A percentile compares a stretch with the other conserved stretches of the same genome.
These are phyloP conservation scores for Dendrocopos noguchii DNA, from an alignment of 2,113 vertebrate genomes.

Conservation along the genomic window DNA sequence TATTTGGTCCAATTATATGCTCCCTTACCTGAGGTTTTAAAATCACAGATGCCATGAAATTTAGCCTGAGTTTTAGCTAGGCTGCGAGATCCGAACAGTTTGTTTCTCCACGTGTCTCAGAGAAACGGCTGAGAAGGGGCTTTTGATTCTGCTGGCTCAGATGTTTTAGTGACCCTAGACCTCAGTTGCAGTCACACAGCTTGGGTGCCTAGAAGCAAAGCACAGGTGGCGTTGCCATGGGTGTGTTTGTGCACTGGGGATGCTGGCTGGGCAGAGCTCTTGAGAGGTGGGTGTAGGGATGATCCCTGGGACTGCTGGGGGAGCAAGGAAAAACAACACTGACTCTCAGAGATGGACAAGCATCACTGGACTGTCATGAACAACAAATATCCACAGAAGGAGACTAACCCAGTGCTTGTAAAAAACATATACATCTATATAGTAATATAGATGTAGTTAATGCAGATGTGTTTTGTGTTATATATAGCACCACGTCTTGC, in stretches of 20 bases:
- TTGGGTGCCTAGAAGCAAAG: background rate
- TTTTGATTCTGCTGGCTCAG: background rate
- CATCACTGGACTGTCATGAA: background rate
- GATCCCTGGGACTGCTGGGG: background rate
- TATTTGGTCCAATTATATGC: background rate
- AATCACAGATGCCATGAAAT: accelerated
- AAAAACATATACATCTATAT: no score
- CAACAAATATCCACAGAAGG: background rate
- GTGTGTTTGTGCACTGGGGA: background rate
- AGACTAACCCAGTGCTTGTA: background rate
- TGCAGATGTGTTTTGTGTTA: background rate
- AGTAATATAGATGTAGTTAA: background rate
- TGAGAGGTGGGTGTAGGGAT: background rate
- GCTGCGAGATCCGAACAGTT: background rate
- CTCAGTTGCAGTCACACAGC: accelerated
- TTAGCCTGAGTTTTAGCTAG: background rate
- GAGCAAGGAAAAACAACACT: background rate
- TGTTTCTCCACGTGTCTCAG: background rate
- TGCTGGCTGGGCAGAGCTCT: accelerated
- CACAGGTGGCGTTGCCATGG: accelerated
- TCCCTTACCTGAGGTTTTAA: background rate
- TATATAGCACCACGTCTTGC: background rate
- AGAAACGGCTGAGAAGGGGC: background rate
- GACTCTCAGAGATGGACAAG: background rate
- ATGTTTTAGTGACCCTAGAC: background rate